Percentiles rank a stretch among this genome's conserved stretches.
Evolutionary conservation across 2,113 vertebrate species (phyloP).

Genomic region (human): GRCh38 chr14:60286501-60287000

Average conservation of each 20-base stretch:
- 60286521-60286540: too few relatives aligned
- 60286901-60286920: constrained; percentile 61
- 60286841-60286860: constrained; percentile 37
- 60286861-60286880: constrained; percentile 39
- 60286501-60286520: too few relatives aligned
- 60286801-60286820: constrained; percentile 40
- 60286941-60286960: constrained; percentile 45
- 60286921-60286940: constrained; percentile 44
- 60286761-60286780: constrained; percentile 24
- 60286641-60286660: constrained; percentile 29
- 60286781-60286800: constrained; percentile 8
- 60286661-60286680: constrained; percentile 71
- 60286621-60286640: constrained; percentile 40
- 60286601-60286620: constrained; percentile 47
- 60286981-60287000: constrained; percentile 29
- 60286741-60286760: constrained; percentile 55
- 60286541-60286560: constrained; percentile 20
- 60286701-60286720: constrained; percentile 24
- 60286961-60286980: constrained; percentile 51
- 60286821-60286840: constrained; percentile 34
- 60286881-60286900: constrained; percentile 29
- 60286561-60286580: constrained; percentile 49
- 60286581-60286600: constrained; percentile 50
- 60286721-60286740: constrained; percentile 36
- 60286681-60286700: constrained; percentile 66